phyloP scores from a whole-genome alignment of 2,888 invertebrate genomes.

The Apamea monoglypha region DNA sequence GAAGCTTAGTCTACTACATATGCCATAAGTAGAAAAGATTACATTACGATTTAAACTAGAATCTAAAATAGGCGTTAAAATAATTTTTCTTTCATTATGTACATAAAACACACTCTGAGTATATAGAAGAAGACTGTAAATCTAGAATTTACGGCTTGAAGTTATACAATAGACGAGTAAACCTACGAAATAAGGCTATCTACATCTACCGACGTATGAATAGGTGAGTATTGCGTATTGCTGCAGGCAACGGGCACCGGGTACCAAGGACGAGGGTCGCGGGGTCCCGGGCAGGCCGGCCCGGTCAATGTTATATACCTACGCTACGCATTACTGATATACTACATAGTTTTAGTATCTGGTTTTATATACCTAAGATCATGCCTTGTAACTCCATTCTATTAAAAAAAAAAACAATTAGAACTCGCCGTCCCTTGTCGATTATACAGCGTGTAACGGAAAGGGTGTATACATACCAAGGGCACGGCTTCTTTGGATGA shows the following conservation, averaged over 20 bases:
- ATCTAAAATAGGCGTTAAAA: neutral
- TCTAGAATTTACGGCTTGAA: neutral
- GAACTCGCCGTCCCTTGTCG: neutral
- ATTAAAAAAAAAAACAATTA: neutral
- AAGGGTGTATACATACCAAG: too few species aligned
- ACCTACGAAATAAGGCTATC: neutral
- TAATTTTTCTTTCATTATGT: neutral
- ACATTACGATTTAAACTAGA: neutral
- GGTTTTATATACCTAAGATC: neutral
- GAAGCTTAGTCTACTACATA: neutral
- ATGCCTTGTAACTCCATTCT: neutral
- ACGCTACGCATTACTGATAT: neutral
- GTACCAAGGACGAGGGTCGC: constrained; percentile 29
- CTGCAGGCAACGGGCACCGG: constrained; percentile 21
- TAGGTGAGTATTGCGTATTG: constrained; percentile 12
- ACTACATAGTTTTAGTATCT: neutral
- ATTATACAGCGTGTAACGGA: too few species aligned
- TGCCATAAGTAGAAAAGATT: too few species aligned
- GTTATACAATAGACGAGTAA: neutral
- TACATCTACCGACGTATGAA: neutral
- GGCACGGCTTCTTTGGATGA: too few species aligned
- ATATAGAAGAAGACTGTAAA: neutral
- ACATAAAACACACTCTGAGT: neutral
- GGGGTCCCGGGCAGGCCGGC: constrained; percentile 15
- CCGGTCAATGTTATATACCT: neutral